Percentiles rank a stretch among this genome's conserved stretches.
These are phyloP conservation scores for Columba livia DNA, from an alignment of 2,113 vertebrate genomes.

Conservation along the genomic window DNA sequence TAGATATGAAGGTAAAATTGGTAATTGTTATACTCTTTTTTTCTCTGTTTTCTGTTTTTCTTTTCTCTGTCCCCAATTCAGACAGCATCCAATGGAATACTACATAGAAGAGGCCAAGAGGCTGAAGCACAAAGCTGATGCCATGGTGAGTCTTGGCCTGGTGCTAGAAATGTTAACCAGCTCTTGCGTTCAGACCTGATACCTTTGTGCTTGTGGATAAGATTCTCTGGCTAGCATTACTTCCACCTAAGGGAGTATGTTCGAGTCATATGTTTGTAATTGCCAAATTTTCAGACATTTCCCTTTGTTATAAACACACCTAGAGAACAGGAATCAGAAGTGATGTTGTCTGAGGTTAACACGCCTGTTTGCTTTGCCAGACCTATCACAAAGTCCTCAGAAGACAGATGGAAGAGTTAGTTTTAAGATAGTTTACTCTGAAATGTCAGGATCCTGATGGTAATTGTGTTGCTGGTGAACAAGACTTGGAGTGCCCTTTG, in stretches of 20 bases:
- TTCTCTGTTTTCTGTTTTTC: neutral
- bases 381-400: neutral
- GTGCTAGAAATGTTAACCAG: neutral
- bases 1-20: neutral
- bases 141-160: slow-evolving; percentile 77
- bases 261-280: neutral
- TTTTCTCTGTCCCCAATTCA: slow-evolving; percentile 45
- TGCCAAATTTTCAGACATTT: neutral
- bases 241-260: neutral
- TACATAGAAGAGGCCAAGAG: slow-evolving; percentile 92
- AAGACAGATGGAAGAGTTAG: neutral
- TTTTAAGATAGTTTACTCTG: neutral
- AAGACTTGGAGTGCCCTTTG: neutral
- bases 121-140: slow-evolving; percentile 95
- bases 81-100: slow-evolving; percentile 82
- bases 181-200: neutral
- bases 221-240: neutral
- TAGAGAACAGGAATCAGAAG: neutral
- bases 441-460: neutral
- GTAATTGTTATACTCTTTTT: neutral
- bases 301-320: neutral
- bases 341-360: neutral
- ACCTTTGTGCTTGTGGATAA: neutral
- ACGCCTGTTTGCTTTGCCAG: neutral
- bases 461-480: neutral